These are phyloP conservation scores for Thunnus thynnus DNA, from an alignment of 2,113 vertebrate species.

Conservation along the genomic window DNA sequence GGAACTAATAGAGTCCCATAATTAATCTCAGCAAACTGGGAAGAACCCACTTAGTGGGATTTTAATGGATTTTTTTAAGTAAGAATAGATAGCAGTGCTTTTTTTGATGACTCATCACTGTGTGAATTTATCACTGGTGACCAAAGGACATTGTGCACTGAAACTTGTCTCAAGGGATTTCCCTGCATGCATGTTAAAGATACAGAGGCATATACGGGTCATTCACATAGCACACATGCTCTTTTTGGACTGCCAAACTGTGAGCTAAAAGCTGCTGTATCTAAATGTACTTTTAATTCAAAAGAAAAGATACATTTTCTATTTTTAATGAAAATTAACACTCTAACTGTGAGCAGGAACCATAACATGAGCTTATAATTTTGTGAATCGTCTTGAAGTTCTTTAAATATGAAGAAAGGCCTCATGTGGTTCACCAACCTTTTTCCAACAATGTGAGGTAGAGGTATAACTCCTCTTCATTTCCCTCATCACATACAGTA, in stretches of 20 bases:
- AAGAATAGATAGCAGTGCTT: not conserved
- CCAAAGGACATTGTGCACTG: not conserved
- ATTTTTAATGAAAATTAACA: too few species aligned
- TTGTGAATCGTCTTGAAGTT: not conserved
- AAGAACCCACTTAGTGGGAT: slow-evolving; percentile 19
- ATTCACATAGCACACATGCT: too few species aligned
- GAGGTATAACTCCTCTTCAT: slow-evolving; percentile 14
- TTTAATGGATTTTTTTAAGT: not conserved
- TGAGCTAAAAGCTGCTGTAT: too few species aligned
- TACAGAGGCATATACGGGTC: not conserved
- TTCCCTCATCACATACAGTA: not conserved
- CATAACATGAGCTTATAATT: not conserved
- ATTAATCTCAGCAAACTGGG: slow-evolving; percentile 18
- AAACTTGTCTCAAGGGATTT: not conserved
- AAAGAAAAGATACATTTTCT: too few species aligned
- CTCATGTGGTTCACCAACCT: not conserved
- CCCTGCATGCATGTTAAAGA: not conserved
- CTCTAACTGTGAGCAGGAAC: not conserved
- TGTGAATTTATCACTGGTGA: not conserved
- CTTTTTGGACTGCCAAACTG: too few species aligned
- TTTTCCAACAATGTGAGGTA: not conserved
- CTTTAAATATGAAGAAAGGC: too few species aligned
- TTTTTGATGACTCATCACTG: not conserved
- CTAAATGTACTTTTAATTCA: too few species aligned
- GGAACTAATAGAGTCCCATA: slow-evolving; percentile 25